Base-by-base conservation (phyloP, 2,888 invertebrate species). In the Dione vanillae region DNA sequence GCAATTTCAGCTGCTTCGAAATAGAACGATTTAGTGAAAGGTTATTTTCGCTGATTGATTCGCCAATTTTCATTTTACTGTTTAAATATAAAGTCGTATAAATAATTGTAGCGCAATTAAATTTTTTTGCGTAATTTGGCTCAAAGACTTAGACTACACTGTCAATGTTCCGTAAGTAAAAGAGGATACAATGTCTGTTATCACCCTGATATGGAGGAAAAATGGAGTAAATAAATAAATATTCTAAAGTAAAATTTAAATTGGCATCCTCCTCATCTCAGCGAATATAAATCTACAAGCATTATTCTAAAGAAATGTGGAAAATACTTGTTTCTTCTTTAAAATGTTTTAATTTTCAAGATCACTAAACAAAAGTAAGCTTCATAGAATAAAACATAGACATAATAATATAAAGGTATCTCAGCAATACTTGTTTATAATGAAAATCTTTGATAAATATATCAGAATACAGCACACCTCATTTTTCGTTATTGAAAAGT, bases 1-100 rank as follows among this genome's bases (percentile, higher is more conserved):
- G 67, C 69, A 70, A 73, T 69, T 73, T 69, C 58, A 67, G 65
- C 67, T 71, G 72, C 72, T 69, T 61, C 62, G 71, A 56, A 54
- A 40, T 35, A 35, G 27, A 61, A 67, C 51, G 67, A 11, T 67
- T 51, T 61, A 12, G 54, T 52, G 52, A 52, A 61, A 61, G 61
- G 51, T 61, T 35, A 61, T 67, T 61, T 67, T 43, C 35, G 35
- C 51, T 61, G 70, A 72, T 69, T 69, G 62, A 69, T 66, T 56
- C 62, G 41, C n/a, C 9, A 52, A 37, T 61, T 45, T 43, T n/a
- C 35, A 16, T 45, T 61, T 61, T 65, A 56, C 47, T 52, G 11
- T 47, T 72, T 62, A 61, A 40, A 65, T 19, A 2, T 49, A 1
- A 11, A 1, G 1, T n/a, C n/a, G n/a, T n/a, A n/a, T n/a, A n/a